These are phyloP conservation scores for Endomychus coccineus DNA, from an alignment of 2,888 invertebrate species.

Conservation along the genomic window DNA sequence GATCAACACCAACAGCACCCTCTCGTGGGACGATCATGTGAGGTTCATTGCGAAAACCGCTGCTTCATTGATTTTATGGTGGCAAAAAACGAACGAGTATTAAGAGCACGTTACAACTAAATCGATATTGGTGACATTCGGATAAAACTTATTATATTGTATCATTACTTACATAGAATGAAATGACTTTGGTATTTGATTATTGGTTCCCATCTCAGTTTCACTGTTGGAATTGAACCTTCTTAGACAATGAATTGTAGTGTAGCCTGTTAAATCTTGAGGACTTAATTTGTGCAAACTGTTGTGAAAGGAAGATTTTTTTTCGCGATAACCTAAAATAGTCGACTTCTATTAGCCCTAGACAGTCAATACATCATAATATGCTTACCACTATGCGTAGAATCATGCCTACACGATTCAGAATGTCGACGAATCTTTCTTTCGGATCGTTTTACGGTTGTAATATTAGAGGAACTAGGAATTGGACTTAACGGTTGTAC, in stretches of 20 bases:
- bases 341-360: not conserved
- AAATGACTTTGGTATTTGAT: conserved; percentile 7
- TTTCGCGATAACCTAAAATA: conserved; percentile 7
- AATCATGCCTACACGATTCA: conserved; percentile 49
- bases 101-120: no score
- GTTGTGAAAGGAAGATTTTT: conserved; percentile 6
- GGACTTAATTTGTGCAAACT: conserved; percentile 50
- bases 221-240: conserved; percentile 11
- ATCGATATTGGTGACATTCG: no score
- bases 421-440: conserved; percentile 42
- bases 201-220: conserved; percentile 3
- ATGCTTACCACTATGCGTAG: conserved; percentile 49
- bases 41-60: no score
- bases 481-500: conserved; percentile 79
- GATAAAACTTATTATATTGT: no score
- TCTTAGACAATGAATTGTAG: conserved; percentile 61
- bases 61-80: no score
- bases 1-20: no score
- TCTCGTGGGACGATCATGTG: no score
- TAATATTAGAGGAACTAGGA: conserved; percentile 71
- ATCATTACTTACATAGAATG: conserved; percentile 14
- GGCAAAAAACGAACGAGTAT: no score
- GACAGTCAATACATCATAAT: not conserved
- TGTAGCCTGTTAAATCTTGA: conserved; percentile 70
- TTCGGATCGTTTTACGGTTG: conserved; percentile 33